These are phyloP conservation scores for Triplophysa siluroides DNA, from an alignment of 2,113 vertebrate genomes.

Conservation along the genomic window DNA sequence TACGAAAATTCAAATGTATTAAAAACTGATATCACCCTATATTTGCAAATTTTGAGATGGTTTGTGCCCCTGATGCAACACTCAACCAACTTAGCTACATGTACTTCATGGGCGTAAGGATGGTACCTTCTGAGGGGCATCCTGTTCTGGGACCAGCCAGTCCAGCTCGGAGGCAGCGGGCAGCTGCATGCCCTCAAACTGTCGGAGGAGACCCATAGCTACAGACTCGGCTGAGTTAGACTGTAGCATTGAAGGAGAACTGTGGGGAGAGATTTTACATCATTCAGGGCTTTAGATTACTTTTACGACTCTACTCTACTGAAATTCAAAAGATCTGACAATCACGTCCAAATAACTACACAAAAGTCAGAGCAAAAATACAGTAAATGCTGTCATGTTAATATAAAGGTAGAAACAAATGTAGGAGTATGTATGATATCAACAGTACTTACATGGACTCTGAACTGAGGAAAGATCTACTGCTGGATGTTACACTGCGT, in stretches of 20 bases:
- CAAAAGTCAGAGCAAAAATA: background rate
- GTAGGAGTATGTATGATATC: background rate
- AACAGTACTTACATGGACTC: slow-evolving; percentile 81
- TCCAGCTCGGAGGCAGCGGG: slow-evolving; percentile 95
- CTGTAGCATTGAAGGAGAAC: slow-evolving; percentile 84
- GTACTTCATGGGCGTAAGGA: background rate
- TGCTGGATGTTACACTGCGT: slow-evolving; percentile 72
- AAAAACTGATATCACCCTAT: background rate
- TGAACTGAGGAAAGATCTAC: slow-evolving; percentile 79
- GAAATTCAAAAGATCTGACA: background rate
- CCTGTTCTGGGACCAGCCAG: slow-evolving; percentile 95
- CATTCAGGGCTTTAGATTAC: background rate
- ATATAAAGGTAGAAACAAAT: background rate
- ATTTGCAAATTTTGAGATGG: too few relatives aligned
- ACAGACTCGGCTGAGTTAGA: slow-evolving; percentile 96
- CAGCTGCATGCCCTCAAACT: slow-evolving; percentile 98
- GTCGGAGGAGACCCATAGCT: slow-evolving; percentile 95
- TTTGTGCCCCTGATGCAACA: background rate
- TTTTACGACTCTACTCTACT: background rate
- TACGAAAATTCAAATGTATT: background rate
- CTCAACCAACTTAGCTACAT: too few relatives aligned
- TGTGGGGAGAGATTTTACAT: slow-evolving; percentile 54
- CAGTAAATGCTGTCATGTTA: background rate
- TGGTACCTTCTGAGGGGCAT: slow-evolving; percentile 92
- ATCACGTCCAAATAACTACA: background rate